These are phyloP conservation scores for Saguinus midas DNA, from an alignment of 2,113 vertebrate genomes.

Conservation along the genomic window DNA sequence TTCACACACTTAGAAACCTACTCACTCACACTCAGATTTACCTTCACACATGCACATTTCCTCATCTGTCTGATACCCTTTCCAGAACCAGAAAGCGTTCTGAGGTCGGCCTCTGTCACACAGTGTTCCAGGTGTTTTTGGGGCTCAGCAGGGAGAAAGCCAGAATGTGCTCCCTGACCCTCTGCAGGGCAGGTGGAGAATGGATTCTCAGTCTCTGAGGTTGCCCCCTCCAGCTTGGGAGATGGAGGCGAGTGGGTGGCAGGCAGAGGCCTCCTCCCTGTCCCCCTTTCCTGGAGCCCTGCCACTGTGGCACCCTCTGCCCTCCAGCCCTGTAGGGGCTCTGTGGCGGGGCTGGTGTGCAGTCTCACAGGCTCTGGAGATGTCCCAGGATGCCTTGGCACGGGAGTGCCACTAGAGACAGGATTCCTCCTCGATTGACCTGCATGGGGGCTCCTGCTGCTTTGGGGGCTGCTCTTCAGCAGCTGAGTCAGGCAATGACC, in stretches of 20 bases:
- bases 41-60: background rate
- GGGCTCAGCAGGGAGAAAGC: background rate
- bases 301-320: background rate
- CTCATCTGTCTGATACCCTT: background rate
- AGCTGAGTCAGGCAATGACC: background rate
- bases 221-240: background rate
- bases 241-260: background rate
- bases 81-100: background rate
- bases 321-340: rapidly evolving
- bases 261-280: rapidly evolving
- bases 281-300: no score
- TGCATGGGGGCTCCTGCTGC: background rate
- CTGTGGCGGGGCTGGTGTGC: rapidly evolving
- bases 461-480: background rate
- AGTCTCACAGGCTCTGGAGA: background rate
- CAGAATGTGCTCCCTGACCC: background rate
- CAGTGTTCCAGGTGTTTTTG: rapidly evolving
- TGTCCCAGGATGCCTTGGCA: rapidly evolving
- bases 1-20: no score
- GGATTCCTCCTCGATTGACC: background rate
- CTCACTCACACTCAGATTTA: no score
- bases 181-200: background rate
- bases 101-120: background rate
- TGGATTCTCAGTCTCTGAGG: background rate
- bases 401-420: background rate